These are phyloP conservation scores for Orthosia cruda DNA, from an alignment of 2,888 invertebrate genomes.

Conservation along the genomic window DNA sequence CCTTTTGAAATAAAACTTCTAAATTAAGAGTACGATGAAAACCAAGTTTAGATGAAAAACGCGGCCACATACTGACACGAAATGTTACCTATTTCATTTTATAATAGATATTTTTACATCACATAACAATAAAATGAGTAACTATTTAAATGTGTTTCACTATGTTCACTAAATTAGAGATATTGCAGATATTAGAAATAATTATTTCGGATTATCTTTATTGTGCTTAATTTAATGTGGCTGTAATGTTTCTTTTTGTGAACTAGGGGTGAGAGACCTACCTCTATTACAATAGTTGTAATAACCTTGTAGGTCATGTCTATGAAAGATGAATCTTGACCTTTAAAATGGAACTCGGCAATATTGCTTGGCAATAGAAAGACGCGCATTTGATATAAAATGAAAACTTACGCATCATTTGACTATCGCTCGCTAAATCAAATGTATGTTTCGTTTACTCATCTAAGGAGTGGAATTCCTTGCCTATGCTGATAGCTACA, in stretches of 20 bases:
- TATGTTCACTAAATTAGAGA: constrained; percentile 8
- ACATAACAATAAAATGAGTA: neutral
- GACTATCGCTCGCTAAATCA: no score
- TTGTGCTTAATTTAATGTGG: neutral
- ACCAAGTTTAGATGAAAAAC: no score
- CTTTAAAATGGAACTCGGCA: neutral
- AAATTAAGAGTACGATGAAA: no score
- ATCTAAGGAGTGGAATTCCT: no score
- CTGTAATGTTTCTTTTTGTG: neutral
- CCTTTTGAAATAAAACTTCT: no score
- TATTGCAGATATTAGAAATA: neutral
- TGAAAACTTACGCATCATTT: neutral
- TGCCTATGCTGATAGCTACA: no score
- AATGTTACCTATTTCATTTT: no score
- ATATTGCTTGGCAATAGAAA: neutral
- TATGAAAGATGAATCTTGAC: neutral
- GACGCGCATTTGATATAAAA: neutral
- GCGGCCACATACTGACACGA: no score
- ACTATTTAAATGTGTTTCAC: neutral
- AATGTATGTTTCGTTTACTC: no score
- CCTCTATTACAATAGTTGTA: neutral
- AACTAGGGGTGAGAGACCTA: neutral
- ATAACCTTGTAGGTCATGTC: neutral
- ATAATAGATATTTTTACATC: no score
- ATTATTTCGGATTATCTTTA: constrained; percentile 16